These are phyloP conservation scores for Nephila pilipes DNA, from an alignment of 1,140 invertebrate species.

Conservation along the genomic window DNA sequence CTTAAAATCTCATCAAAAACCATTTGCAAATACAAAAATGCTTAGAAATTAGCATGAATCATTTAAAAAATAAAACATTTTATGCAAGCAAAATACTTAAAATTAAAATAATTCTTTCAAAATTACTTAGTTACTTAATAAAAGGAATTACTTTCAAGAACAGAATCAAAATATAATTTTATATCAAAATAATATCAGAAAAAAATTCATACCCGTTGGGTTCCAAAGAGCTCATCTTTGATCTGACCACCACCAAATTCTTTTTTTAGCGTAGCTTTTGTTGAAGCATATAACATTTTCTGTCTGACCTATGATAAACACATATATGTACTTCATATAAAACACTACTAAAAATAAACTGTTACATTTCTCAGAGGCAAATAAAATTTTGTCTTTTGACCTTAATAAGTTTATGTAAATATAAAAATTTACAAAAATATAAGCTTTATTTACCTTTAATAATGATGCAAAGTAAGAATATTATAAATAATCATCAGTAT, in stretches of 20 bases:
- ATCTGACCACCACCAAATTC: constrained; percentile 93
- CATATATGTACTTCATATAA: neutral
- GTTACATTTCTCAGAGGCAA: neutral
- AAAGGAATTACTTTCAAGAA: neutral
- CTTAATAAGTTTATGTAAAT: neutral
- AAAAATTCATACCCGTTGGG: constrained; percentile 79
- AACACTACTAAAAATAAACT: neutral
- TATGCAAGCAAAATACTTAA: neutral
- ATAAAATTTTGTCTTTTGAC: neutral
- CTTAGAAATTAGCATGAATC: no score
- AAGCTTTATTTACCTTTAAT: neutral
- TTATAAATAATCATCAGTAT: no score
- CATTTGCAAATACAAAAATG: no score
- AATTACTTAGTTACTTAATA: neutral
- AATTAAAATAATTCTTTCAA: neutral
- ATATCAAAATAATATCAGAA: neutral
- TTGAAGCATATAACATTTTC: constrained; percentile 99
- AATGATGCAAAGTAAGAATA: neutral
- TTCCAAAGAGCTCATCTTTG: constrained; percentile 95
- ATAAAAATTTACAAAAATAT: neutral
- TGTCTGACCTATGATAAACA: constrained; percentile 85
- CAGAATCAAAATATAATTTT: neutral
- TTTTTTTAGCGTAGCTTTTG: constrained; percentile 97
- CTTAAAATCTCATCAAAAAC: no score
- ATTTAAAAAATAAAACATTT: no score